Evolutionary conservation across 2,797 vertebrate genomes (phyloP), one percentile per base, ranked within the genome.

Genomic region (Hippopotamyrus pictus): DNA sequence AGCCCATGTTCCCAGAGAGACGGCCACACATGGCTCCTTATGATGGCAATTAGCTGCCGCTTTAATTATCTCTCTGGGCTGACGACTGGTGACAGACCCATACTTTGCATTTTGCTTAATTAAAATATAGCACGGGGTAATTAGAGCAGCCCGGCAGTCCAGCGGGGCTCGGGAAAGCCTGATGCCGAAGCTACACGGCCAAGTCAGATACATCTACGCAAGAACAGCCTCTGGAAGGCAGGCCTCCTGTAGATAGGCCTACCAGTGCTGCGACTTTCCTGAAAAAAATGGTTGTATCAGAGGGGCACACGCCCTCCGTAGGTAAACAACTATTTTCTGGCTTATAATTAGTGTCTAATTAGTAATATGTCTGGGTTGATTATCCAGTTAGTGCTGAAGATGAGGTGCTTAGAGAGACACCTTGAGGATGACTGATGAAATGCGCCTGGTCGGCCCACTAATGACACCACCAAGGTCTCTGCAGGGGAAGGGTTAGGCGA

Each of bases 31-130:
- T 95, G 94, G 95, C 95, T 95, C 94, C 95, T 96, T 96, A 96
- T 96, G 94, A 96, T 96, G 95, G 96, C 96, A 97, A 96, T 97
- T 96, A 96, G 95, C 94, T 93, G 90, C 95, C 94, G 95, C 94
- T 95, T 94, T 96, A 96, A 96, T 97, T 96, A 97, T 95, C 95
- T 95, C 93, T 94, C 95, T 95, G 96, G 94, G 95, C 95, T 95
- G 95, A 95, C 94, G 94, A 96, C 95, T 96, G 95, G 95, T 96
- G 95, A 96, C 95, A 91, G 92, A 96, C 95, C 95, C 95, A 95
- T 95, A 94, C 95, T 95, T 96, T 95, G 95, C 94, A 95, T 95
- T 95, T 95, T 6, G 94, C 94, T 95, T 96, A 96, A 96, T 96
- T 96, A 96, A 95, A 95, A 96, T 95, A 96, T 92, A 95, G 94